These are phyloP conservation scores for Asarcornis scutulata DNA, from an alignment of 2,113 vertebrate species.

Conservation along the genomic window DNA sequence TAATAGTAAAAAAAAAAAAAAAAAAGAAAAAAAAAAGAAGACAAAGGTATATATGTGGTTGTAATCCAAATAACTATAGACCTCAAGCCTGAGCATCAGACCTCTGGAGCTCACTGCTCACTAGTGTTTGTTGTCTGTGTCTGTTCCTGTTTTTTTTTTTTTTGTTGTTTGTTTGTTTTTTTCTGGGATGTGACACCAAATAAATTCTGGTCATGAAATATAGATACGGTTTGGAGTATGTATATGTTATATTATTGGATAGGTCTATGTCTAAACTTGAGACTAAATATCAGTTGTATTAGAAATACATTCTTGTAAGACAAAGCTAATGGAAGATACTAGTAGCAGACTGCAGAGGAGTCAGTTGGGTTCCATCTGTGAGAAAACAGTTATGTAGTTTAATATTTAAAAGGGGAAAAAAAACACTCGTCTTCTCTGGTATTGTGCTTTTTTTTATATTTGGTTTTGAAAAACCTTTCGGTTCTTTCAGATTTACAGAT, in stretches of 20 bases:
- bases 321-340: not conserved
- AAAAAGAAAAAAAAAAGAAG: not conserved
- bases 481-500: not conserved
- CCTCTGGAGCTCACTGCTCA: not conserved
- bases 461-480: not conserved
- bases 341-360: not conserved
- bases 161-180: not conserved
- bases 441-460: not conserved
- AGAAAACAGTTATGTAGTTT: not conserved
- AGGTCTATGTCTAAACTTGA: not conserved
- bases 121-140: not conserved
- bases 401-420: not conserved
- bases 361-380: not conserved
- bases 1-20: not conserved
- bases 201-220: not conserved
- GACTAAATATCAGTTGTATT: not conserved
- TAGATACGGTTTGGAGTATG: not conserved
- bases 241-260: not conserved
- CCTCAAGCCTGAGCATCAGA: not conserved
- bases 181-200: not conserved
- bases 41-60: too few species aligned
- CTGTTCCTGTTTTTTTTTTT: not conserved
- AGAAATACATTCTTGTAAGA: not conserved
- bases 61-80: not conserved
- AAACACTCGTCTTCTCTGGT: not conserved